phyloP scores from a whole-genome alignment of 2,113 vertebrate genomes.

The Bostrychus sinensis region DNA sequence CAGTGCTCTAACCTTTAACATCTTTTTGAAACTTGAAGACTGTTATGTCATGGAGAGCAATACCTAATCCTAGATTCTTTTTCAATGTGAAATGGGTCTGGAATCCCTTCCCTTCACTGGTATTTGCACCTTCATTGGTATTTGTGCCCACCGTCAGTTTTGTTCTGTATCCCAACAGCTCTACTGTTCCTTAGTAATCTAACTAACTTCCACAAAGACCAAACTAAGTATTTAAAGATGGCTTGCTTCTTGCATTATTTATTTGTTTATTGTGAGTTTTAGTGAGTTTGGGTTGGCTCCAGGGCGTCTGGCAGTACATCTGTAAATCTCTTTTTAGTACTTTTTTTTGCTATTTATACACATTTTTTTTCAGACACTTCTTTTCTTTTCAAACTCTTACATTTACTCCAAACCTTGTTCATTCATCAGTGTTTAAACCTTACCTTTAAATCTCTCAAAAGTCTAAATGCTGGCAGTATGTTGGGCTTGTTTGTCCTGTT shows the following conservation, averaged over 20 bases:
- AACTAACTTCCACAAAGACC: not conserved
- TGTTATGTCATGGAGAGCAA: too few relatives aligned
- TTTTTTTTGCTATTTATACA: too few relatives aligned
- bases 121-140: not conserved
- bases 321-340: too few relatives aligned
- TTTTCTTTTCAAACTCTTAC: too few relatives aligned
- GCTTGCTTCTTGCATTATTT: not conserved
- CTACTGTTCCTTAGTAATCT: not conserved
- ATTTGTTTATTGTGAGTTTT: not conserved
- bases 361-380: too few relatives aligned
- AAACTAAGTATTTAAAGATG: not conserved
- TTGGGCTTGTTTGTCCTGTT: not conserved
- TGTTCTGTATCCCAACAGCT: not conserved
- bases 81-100: too few relatives aligned
- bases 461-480: not conserved
- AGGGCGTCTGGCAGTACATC: too few relatives aligned
- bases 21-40: too few relatives aligned
- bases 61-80: too few relatives aligned
- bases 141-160: not conserved
- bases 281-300: too few relatives aligned
- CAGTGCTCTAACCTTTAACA: too few relatives aligned
- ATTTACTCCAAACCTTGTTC: not conserved
- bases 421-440: not conserved
- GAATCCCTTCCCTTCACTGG: not conserved
- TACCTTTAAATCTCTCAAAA: not conserved